phyloP scores from a whole-genome alignment of 2,113 vertebrate genomes.

The Esox niger region DNA sequence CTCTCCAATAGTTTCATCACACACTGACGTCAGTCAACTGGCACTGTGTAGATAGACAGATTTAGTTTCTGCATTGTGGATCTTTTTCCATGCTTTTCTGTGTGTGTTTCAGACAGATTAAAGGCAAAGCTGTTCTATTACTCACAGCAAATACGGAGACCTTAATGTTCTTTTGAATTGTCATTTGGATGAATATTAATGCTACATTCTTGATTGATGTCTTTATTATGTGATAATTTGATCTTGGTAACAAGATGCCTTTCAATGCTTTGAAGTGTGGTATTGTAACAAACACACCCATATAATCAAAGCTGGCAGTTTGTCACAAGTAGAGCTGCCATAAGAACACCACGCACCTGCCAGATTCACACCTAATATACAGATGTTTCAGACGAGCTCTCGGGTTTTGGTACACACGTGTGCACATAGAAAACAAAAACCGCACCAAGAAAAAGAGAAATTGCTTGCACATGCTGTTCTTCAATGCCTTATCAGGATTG shows the following conservation, averaged over 20 bases:
- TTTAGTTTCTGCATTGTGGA: slow-evolving; percentile 45
- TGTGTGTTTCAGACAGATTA: neutral
- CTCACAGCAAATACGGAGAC: neutral
- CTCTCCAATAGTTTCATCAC: slow-evolving; percentile 56
- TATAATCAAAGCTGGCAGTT: too few relatives aligned
- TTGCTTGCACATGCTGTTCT: slow-evolving; percentile 46
- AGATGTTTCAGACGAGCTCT: too few relatives aligned
- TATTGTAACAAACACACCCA: too few relatives aligned
- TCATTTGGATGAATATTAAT: neutral
- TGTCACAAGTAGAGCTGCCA: too few relatives aligned
- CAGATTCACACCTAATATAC: too few relatives aligned
- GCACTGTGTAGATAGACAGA: slow-evolving; percentile 41
- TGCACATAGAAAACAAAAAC: too few relatives aligned
- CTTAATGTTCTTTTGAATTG: neutral
- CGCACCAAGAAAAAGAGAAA: slow-evolving; percentile 23
- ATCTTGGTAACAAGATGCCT: too few relatives aligned
- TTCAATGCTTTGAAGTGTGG: too few relatives aligned
- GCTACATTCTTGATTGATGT: too few relatives aligned
- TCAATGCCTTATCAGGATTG: slow-evolving; percentile 30
- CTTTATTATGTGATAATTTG: too few relatives aligned
- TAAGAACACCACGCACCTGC: slow-evolving; percentile 29
- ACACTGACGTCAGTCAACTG: slow-evolving; percentile 58
- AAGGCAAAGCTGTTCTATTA: neutral
- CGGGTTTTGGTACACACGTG: slow-evolving; percentile 6
- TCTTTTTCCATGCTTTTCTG: slow-evolving; percentile 25